Conservation (phyloP, 1,140 invertebrate species). For the Drosophila cardini region DNA sequence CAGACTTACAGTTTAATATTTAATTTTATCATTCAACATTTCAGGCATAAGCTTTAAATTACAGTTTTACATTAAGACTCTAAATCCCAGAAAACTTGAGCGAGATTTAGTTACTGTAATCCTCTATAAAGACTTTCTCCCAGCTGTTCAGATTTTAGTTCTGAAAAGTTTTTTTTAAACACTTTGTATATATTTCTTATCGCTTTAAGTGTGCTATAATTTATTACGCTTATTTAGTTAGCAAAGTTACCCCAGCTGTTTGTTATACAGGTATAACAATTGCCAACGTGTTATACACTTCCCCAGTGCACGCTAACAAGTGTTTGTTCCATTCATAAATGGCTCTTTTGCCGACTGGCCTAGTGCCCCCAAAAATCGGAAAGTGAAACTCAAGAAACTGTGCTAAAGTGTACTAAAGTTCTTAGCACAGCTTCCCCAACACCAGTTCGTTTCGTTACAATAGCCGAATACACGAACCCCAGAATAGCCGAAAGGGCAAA, state of each 20-base stretch:
- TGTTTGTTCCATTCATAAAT: constrained; percentile 82
- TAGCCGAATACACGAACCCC: neutral
- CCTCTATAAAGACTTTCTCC: no score
- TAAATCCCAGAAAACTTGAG: no score
- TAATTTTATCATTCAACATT: no score
- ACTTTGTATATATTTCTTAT: no score
- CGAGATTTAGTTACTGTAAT: no score
- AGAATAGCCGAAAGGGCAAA: neutral
- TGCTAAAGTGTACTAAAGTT: constrained; percentile 46
- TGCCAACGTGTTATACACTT: constrained; percentile 28
- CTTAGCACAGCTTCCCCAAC: constrained; percentile 54
- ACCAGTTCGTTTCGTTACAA: neutral
- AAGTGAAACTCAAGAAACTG: constrained; percentile 34
- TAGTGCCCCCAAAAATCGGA: constrained; percentile 41
- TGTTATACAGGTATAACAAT: constrained; percentile 33
- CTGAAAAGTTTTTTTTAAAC: no score
- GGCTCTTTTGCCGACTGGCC: constrained; percentile 45
- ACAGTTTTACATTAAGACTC: no score
- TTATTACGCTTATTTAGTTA: no score
- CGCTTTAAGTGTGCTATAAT: neutral
- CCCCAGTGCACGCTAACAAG: constrained; percentile 74
- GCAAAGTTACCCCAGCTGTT: constrained; percentile 4
- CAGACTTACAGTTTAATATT: no score
- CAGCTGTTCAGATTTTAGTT: no score
- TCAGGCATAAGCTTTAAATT: no score